Conservation (phyloP, 2,888 invertebrate genomes). For the Sphinx pinastri region DNA sequence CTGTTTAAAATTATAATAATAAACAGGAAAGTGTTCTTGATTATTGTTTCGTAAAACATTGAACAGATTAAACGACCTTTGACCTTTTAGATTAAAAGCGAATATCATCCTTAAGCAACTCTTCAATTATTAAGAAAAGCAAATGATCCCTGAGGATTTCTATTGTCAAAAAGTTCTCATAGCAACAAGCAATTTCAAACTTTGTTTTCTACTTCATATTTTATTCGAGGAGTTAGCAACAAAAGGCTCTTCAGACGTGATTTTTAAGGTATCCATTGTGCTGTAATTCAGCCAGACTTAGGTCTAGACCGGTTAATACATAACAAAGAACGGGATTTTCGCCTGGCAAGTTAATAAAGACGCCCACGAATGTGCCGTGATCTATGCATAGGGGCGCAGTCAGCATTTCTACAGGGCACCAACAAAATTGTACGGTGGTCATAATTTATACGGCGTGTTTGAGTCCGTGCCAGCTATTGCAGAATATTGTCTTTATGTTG, state of each 20-base stretch:
- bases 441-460: constrained; percentile 6
- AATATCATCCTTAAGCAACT: not conserved
- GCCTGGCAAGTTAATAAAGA: constrained; percentile 38
- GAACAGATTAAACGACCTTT: too few relatives aligned
- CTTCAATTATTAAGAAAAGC: not conserved
- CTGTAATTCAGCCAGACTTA: constrained; percentile 36
- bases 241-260: constrained; percentile 32
- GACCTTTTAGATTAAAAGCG: not conserved
- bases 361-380: constrained; percentile 31
- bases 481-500: not conserved
- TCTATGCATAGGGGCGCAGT: constrained; percentile 20
- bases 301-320: constrained; percentile 40
- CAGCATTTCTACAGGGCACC: constrained; percentile 16
- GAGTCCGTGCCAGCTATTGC: not conserved
- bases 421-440: constrained; percentile 2
- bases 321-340: constrained; percentile 38
- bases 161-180: constrained; percentile 13
- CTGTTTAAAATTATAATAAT: not conserved
- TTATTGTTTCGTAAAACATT: not conserved
- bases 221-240: constrained; percentile 32
- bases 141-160: not conserved
- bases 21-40: not conserved
- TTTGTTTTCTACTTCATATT: constrained; percentile 33
- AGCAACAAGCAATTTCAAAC: constrained; percentile 24
- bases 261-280: constrained; percentile 38